Base-by-base conservation (phyloP, 1,140 invertebrate genomes). In the Bilobella aurantiaca region DNA sequence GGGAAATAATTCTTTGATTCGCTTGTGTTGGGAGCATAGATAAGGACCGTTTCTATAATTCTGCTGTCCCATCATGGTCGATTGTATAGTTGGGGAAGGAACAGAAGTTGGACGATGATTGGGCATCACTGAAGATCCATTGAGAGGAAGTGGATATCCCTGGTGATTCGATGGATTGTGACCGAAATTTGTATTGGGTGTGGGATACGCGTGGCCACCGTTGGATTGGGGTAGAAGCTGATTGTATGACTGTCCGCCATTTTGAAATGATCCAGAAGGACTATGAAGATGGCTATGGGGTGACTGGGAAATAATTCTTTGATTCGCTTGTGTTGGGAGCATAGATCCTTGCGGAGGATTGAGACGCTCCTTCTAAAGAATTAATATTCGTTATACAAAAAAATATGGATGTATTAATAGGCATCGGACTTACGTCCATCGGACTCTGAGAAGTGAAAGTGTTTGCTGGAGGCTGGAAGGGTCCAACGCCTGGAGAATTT, bases 1-100 rank as follows among this genome's bases (percentile, higher is more conserved):
- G 65, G 12, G 65, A 66, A 27, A 31, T 18, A 21, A 61, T 42
- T 60, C 65, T 18, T 34, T 70, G 69, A n/a, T n/a, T n/a, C n/a
- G n/a, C n/a, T n/a, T n/a, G n/a, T n/a, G 65, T 42, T 14, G 69
- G 69, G 2, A 68, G 1, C 23, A 68, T 46, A 14, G 63, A 59
- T 12, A n/a, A 32, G 62, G 56, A 21, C 69, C 69, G 56, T 70
- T 70, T 63, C 69, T 64, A n/a, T 70, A 65, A 14, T 67, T 42
- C 27, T 29, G 67, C n/a, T 60, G 30, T 32, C 28, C 42, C 29
- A 31, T 21, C 12, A 2, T 16, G 32, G 46, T 27, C n/a, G 61
- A 25, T 47, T 21, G 29, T 34, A 29, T n/a, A 1, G n/a, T 25
- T n/a, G 53, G 23, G 32, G 30, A 47, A 32, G 34, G 34, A 53